Evolutionary conservation across 2,113 vertebrate species (phyloP).

Genomic region (Sander lucioperca): DNA sequence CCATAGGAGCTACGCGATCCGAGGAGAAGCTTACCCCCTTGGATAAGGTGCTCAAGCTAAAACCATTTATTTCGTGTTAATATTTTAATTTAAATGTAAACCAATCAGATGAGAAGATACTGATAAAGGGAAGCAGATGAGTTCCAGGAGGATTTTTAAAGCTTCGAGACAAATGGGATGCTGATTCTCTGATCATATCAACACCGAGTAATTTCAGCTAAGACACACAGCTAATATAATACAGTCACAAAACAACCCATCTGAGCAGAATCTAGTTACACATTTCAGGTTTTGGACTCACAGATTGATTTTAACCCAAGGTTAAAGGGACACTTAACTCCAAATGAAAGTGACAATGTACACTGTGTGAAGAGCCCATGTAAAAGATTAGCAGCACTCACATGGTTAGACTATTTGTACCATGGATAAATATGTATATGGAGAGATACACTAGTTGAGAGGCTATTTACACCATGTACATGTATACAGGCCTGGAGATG

Average conservation of each 20-base stretch:
- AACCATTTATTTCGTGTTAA: conserved; percentile 1
- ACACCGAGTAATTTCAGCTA: conserved; percentile 34
- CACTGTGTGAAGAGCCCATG: conserved; percentile 5
- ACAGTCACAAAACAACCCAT: background rate
- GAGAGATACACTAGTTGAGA: background rate
- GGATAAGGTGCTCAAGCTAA: background rate
- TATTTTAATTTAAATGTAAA: conserved; percentile 9
- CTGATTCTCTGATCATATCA: conserved; percentile 42
- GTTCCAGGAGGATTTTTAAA: conserved; percentile 17
- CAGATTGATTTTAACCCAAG: conserved; percentile 22
- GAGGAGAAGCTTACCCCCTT: no score
- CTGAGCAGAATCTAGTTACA: background rate
- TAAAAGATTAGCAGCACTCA: conserved; percentile 8
- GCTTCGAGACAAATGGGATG: conserved; percentile 24
- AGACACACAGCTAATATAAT: conserved; percentile 17
- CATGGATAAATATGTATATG: background rate
- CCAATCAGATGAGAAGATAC: background rate
- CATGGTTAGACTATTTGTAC: conserved; percentile 1
- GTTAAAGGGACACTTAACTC: conserved; percentile 9
- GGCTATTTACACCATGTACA: background rate
- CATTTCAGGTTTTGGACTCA: background rate
- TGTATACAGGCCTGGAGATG: background rate
- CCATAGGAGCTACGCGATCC: no score
- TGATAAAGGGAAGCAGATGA: conserved; percentile 4
- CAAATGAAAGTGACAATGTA: conserved; percentile 8